Base-by-base conservation (phyloP, 2,888 invertebrate species). In the Danaus chrysippus region DNA sequence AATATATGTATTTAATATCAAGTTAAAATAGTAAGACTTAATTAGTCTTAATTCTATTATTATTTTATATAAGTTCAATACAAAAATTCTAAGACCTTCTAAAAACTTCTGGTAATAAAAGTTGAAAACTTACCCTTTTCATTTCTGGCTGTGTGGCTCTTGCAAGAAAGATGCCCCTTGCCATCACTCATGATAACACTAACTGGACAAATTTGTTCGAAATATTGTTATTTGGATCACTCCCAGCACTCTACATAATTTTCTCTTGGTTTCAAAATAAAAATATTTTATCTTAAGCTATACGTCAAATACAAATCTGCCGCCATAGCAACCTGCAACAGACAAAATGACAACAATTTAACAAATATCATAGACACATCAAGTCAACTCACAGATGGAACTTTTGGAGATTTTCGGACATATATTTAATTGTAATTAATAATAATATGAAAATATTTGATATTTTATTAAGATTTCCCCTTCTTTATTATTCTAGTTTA, bases 311-410 rank as follows among this genome's bases (percentile, higher is more conserved):
- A 78, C 71, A 69, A 82, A 83, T 77, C 77, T 78, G 78, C 78
- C 85, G 85, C 86, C 85, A 84, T 86, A 77, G 84, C 83, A 84
- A 85, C 83, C 52, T 34, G 12, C 34, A 62, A 42, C 54, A 54
- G 55, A 13, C 13, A 15, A 10, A 43, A 56, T 23, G 58, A 58
- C 58, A 55, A 55, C 42, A 56, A 17, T 52, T 34, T 42, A 13
- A 42, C 12, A 17, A 57, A 17, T 1, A 46, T 19, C 42, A 54
- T 43, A 54, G 19, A 59, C 10, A 46, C 11, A 23, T 15, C 54
- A n/a, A n/a, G n/a, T n/a, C n/a, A n/a, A n/a, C n/a, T n/a, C n/a
- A n/a, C n/a, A n/a, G n/a, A n/a, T n/a, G n/a, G n/a, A n/a, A n/a
- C n/a, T n/a, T n/a, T n/a, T n/a, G n/a, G n/a, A n/a, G n/a, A n/a